These are phyloP conservation scores for Copsychus sechellarum DNA, from an alignment of 2,113 vertebrate genomes.

Conservation along the genomic window DNA sequence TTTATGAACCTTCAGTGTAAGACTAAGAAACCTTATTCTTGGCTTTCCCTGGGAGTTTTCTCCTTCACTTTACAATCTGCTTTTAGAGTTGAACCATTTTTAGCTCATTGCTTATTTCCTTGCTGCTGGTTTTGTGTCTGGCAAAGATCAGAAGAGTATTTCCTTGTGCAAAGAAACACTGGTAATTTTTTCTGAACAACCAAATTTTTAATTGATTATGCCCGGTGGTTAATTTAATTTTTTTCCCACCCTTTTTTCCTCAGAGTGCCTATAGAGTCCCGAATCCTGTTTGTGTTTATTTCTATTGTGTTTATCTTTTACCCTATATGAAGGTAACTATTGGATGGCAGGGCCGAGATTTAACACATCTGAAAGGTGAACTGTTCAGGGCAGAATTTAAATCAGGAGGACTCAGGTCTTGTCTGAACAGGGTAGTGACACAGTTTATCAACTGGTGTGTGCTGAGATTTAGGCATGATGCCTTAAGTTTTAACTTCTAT, in stretches of 20 bases:
- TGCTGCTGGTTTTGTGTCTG: constrained; percentile 7
- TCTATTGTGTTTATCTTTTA: not conserved
- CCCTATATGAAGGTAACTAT: not conserved
- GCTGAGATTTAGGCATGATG: not conserved
- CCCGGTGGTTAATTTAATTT: not conserved
- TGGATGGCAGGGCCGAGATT: not conserved
- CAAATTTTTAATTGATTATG: not conserved
- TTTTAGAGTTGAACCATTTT: constrained; percentile 31
- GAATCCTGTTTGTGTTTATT: not conserved
- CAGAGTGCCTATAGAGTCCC: not conserved
- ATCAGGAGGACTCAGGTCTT: not conserved
- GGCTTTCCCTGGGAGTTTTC: constrained; percentile 39
- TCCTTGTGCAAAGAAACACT: not conserved
- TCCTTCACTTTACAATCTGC: not conserved
- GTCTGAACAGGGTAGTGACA: not conserved
- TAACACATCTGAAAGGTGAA: not conserved
- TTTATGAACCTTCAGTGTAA: constrained; percentile 35
- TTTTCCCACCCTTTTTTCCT: not conserved
- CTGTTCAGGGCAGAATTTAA: not conserved
- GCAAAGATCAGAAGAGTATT: not conserved
- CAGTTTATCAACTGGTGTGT: not conserved
- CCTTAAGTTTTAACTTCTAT: too few species aligned
- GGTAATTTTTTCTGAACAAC: not conserved
- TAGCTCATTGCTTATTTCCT: constrained; percentile 20
- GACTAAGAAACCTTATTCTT: not conserved